Evolutionary conservation across 2,113 vertebrate species (phyloP).

Genomic region (Cairina moschata): DNA sequence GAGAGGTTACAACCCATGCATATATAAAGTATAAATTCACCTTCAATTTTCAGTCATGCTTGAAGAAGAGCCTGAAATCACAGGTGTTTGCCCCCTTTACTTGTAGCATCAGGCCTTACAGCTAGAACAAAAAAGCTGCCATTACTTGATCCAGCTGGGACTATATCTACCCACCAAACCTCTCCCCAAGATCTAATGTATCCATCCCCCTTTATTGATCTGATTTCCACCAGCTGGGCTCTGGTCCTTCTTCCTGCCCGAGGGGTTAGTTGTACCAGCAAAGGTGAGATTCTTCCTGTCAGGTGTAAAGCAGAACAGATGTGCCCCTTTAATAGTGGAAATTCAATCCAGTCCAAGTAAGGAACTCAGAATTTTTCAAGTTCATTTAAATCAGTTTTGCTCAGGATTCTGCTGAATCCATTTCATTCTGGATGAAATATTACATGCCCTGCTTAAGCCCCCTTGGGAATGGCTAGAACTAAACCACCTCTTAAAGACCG

Average conservation of each 20-base stretch:
- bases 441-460: accelerated
- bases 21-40: neutral
- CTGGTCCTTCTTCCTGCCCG: neutral
- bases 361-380: neutral
- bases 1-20: accelerated
- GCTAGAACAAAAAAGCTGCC: neutral
- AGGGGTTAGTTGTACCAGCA: neutral
- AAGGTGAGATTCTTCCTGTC: neutral
- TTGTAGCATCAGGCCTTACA: neutral
- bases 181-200: neutral
- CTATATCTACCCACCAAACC: neutral
- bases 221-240: neutral
- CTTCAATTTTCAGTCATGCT: neutral
- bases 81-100: neutral
- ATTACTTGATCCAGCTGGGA: neutral
- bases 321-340: neutral
- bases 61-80: neutral
- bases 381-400: neutral
- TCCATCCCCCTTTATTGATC: neutral
- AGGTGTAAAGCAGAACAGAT: neutral
- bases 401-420: neutral
- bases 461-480: neutral
- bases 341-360: neutral
- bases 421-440: neutral
- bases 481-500: neutral